phyloP scores from a whole-genome alignment of 2,888 invertebrate species.

The Steromphala cineraria region DNA sequence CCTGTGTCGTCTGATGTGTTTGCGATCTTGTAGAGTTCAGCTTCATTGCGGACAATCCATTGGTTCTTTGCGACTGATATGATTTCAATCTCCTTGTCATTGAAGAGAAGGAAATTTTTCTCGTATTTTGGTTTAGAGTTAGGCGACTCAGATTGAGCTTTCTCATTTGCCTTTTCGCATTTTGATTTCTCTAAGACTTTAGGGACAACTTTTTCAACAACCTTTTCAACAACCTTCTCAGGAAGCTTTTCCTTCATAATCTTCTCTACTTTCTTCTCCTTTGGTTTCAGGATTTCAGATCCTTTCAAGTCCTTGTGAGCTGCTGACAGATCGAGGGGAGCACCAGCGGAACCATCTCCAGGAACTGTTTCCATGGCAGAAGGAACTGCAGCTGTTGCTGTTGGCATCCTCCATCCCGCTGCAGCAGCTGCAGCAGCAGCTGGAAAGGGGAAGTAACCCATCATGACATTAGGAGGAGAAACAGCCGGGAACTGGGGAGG shows the following conservation, averaged over 20 bases:
- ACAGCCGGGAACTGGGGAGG: conserved; percentile 43
- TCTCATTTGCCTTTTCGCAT: background rate
- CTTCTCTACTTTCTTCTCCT: background rate
- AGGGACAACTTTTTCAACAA: background rate
- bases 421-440: conserved; percentile 17
- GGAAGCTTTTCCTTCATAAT: background rate
- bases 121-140: conserved; percentile 49
- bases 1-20: background rate
- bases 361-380: conserved; percentile 34
- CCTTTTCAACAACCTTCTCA: conserved; percentile 19
- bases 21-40: conserved; percentile 55
- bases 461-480: conserved; percentile 33
- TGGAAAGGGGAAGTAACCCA: conserved; percentile 41
- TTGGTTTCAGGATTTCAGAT: background rate
- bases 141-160: background rate
- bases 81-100: conserved; percentile 66
- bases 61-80: conserved; percentile 67
- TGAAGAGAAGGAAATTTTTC: conserved; percentile 62
- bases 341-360: conserved; percentile 47
- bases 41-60: conserved; percentile 68
- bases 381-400: conserved; percentile 28
- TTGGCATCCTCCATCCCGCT: conserved; percentile 24
- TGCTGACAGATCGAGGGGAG: conserved; percentile 60
- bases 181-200: conserved; percentile 7
- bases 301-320: conserved; percentile 44